Evolutionary conservation across 2,888 invertebrate genomes (phyloP).

Genomic region (Orthosia gracilis): DNA sequence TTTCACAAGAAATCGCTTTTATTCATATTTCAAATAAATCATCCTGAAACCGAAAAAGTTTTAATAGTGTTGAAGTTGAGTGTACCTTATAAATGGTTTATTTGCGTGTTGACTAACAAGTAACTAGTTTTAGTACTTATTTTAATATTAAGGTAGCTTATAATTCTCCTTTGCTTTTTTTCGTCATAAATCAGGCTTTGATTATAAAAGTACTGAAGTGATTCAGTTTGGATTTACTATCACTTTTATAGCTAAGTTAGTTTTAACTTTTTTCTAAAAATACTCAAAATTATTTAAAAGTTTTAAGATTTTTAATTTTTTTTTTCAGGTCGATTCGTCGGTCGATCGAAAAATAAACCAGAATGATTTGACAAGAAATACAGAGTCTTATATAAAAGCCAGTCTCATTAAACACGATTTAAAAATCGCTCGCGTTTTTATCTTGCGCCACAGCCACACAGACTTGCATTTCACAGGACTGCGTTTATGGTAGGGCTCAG

Average conservation of each 20-base stretch:
- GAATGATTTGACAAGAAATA: no score
- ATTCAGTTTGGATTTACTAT: background rate
- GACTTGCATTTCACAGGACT: slow-evolving; percentile 77
- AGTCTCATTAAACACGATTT: background rate
- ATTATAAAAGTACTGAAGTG: background rate
- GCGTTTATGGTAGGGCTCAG: slow-evolving; percentile 77
- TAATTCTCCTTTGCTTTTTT: background rate
- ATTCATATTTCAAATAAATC: slow-evolving; percentile 33
- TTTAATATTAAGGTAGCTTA: background rate
- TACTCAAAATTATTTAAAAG: no score
- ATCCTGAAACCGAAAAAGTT: slow-evolving; percentile 36
- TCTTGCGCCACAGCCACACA: slow-evolving; percentile 69
- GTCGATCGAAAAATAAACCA: no score
- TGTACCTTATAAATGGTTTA: slow-evolving; percentile 51
- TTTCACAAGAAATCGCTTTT: slow-evolving; percentile 7
- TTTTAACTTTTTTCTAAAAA: no score
- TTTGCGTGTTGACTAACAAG: slow-evolving; percentile 38
- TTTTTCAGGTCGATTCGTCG: no score
- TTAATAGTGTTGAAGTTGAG: slow-evolving; percentile 56
- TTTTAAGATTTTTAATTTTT: no score
- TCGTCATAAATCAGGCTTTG: background rate
- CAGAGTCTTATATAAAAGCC: no score
- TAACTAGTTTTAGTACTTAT: slow-evolving; percentile 18
- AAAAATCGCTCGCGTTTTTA: slow-evolving; percentile 17
- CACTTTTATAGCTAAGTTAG: background rate